Base-by-base conservation (phyloP, 2,888 invertebrate genomes). In the Volucella inanis region DNA sequence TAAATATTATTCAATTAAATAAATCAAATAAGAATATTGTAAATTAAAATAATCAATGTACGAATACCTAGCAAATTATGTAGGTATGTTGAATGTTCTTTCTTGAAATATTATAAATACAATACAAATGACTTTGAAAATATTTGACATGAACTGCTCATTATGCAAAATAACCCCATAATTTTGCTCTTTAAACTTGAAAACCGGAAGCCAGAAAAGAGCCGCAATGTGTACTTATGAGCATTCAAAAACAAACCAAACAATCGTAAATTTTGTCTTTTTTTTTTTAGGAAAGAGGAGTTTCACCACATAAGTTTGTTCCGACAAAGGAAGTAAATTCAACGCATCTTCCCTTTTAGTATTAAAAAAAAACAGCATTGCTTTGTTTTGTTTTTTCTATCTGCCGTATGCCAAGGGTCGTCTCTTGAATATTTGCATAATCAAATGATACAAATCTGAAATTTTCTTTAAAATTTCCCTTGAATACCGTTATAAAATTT, bases 361-460 rank as follows among this genome's bases (percentile, higher is more conserved):
- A 38, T 1, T 38, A 11, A 54, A 15, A 47, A n/a, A 39, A 10
- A 15, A 12, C 39, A 45, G 39, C 14, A 15, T 49, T 64, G 3
- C 10, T 57, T 52, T 22, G 3, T 0, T 43, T 59, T 43, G 45
- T 54, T 54, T 59, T 39, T 71, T 43, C 38, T 55, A 50, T 64
- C 49, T 76, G 57, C 55, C 65, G 91, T 91, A 91, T 91, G 91
- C 89, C 91, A 91, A 90, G 91, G 91, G 90, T 91, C 91, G 91
- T 91, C 90, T 90, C 89, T 88, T 87, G 88, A 88, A 89, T 89
- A 91, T 91, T 92, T 91, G 91, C 91, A 91, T 91, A 91, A 91
- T 92, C 91, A 92, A 91, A 92, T 91, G 90, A 90, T 91, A 89
- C 90, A 91, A 91, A 90, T 91, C 91, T 91, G 90, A 91, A 91